Base-by-base conservation (phyloP, 2,888 invertebrate genomes). In the Conus canariensis region DNA sequence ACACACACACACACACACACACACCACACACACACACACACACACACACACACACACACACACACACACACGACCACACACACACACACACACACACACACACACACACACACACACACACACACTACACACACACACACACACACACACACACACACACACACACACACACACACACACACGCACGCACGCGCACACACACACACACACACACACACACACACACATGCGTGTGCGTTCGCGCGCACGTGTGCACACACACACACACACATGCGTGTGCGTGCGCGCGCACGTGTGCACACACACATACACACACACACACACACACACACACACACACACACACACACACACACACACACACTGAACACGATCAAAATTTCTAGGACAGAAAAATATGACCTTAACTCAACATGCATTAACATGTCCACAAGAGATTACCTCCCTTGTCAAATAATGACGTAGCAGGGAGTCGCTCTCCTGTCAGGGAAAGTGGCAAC, bases 261-360 rank as follows among this genome's bases (percentile, higher is more conserved):
- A 74, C n/a, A 74, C 70, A 74, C 70, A 74, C 70, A 74, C 70
- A 74, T 22, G 19, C n/a, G 19, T 19, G 1, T n/a, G 19, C 14
- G 19, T 22, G 19, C 70, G 4, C 70, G 4, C 70, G 4, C n/a
- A 19, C 70, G 12, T n/a, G 12, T n/a, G 5, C n/a, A 6, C 70
- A 74, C 70, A 74, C 70, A 74, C 70, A 74, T n/a, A 74, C 70
- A 74, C 70, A 74, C 70, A 74, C 70, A n/a, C n/a, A 74, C 70
- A 74, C 70, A 74, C 70, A 74, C 70, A 74, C 70, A 74, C 70
- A n/a, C n/a, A 74, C 70, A n/a, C 70, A 74, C 70, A 74, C 70
- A 74, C 70, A 74, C 70, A 74, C 70, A 74, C 70, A 74, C 70
- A 74, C 70, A 74, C 70, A 74, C 70, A 74, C 70, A 74, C 70